Evolutionary conservation across 2,113 vertebrate genomes (phyloP).

Genomic region (Tenebrosternarchus preto): DNA sequence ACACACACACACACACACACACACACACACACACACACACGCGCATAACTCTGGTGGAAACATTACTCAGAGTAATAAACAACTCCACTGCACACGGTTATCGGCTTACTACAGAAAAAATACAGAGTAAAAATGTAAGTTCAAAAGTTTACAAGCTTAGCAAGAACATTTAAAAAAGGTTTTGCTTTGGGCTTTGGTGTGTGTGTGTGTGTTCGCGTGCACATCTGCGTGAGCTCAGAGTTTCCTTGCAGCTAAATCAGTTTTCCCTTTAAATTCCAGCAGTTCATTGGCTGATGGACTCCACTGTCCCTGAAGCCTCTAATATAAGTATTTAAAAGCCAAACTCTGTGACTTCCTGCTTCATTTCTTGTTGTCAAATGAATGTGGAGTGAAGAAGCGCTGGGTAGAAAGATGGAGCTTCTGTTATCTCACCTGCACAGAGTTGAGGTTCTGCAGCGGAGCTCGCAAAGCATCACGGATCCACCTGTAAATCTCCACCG

Average conservation of each 20-base stretch:
- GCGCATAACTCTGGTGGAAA: too few relatives aligned
- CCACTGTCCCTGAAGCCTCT: background rate
- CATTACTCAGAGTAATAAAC: too few relatives aligned
- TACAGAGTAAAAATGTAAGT: too few relatives aligned
- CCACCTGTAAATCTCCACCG: constrained; percentile 95
- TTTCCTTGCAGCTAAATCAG: background rate
- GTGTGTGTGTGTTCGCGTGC: too few relatives aligned
- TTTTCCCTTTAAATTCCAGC: background rate
- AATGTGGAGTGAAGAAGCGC: background rate
- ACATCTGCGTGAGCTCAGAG: too few relatives aligned
- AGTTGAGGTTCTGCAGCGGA: constrained; percentile 90
- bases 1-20: constrained; percentile 39
- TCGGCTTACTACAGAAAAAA: too few relatives aligned
- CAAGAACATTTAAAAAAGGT: background rate
- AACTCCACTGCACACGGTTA: too few relatives aligned
- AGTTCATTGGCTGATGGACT: background rate
- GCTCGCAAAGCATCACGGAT: constrained; percentile 92
- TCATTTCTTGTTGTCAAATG: too few relatives aligned
- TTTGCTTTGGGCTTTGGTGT: background rate
- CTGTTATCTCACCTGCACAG: constrained; percentile 83
- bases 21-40: too few relatives aligned
- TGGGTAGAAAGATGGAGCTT: background rate
- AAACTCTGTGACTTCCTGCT: background rate
- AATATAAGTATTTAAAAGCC: background rate
- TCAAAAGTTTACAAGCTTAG: too few relatives aligned